Evolutionary conservation across 2,113 vertebrate genomes (phyloP).

Genomic region (Phalacrocorax brasilianus): DNA sequence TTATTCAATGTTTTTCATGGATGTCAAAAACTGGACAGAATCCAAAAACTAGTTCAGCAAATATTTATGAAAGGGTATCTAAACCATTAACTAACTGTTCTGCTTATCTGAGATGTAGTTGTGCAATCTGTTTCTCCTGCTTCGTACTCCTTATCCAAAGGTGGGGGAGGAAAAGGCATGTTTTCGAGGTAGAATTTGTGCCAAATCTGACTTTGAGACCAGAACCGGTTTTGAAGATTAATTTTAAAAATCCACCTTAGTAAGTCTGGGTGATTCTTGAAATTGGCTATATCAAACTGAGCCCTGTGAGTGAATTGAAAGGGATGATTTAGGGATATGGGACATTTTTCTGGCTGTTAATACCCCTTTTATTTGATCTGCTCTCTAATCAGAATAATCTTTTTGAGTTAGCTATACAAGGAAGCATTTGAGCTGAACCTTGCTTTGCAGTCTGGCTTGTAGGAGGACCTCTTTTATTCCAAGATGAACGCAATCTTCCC

Average conservation of each 20-base stretch:
- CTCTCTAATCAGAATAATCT: neutral
- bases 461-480: neutral
- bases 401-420: neutral
- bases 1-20: constrained; percentile 27
- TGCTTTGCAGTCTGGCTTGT: neutral
- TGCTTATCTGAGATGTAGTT: constrained; percentile 29
- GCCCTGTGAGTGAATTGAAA: neutral
- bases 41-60: constrained; percentile 48
- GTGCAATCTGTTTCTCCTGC: constrained; percentile 33
- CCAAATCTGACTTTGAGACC: neutral
- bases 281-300: neutral
- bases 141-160: neutral
- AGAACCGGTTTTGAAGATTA: neutral
- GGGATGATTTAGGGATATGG: neutral
- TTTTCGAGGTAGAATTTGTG: neutral
- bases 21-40: constrained; percentile 44
- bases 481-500: neutral
- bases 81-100: constrained; percentile 46
- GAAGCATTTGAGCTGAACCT: neutral
- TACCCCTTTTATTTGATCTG: neutral
- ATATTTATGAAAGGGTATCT: constrained; percentile 51
- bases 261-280: neutral
- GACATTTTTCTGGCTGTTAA: neutral
- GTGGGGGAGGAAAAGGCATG: neutral
- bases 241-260: neutral